Conservation (phyloP, 2,888 invertebrate species). For the Parnassius glacialis region DNA sequence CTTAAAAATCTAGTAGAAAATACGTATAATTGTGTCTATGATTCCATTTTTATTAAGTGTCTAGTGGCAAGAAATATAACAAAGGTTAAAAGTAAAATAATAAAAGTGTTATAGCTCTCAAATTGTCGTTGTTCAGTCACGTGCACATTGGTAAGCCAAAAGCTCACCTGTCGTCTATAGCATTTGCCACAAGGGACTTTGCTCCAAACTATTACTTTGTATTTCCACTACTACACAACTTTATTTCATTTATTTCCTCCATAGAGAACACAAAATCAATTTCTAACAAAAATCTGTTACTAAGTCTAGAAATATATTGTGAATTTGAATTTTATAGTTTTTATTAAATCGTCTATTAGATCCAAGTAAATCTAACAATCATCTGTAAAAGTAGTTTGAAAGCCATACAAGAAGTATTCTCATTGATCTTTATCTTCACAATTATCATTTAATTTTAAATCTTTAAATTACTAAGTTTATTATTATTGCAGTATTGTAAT, state of each 20-base stretch:
- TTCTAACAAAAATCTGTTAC: background rate
- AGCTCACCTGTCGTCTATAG: conserved; percentile 55
- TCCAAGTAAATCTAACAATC: too few species aligned
- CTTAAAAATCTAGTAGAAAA: too few species aligned
- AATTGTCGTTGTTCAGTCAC: background rate
- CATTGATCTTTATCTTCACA: too few species aligned
- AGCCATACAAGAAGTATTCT: too few species aligned
- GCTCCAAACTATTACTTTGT: conserved; percentile 63
- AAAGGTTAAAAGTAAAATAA: background rate
- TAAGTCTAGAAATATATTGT: background rate
- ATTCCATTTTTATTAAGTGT: background rate
- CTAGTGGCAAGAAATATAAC: background rate
- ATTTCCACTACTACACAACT: conserved; percentile 35
- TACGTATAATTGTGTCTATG: too few species aligned
- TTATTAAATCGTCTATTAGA: too few species aligned
- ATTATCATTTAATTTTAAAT: too few species aligned
- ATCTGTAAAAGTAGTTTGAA: too few species aligned
- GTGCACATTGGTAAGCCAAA: background rate
- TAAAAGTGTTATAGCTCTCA: background rate
- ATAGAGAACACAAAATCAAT: background rate
- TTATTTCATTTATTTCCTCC: background rate
- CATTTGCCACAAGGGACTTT: conserved; percentile 56
- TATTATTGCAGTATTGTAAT: too few species aligned
- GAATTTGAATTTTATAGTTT: too few species aligned
- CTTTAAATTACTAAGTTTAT: too few species aligned